These are phyloP conservation scores for Condylostylus longicornis DNA, from an alignment of 1,140 invertebrate species.

Conservation along the genomic window DNA sequence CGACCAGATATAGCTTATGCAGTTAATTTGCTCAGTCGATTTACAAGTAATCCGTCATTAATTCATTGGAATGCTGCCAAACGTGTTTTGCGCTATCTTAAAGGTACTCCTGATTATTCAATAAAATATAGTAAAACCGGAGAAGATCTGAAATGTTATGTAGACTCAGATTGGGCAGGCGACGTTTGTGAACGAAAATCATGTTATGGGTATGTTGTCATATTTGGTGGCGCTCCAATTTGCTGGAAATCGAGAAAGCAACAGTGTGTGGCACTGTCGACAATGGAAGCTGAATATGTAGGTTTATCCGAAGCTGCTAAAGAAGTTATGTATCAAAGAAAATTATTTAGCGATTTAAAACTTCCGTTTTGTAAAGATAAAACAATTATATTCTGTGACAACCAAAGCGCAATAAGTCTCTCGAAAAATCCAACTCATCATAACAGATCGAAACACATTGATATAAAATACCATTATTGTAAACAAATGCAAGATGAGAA, in stretches of 20 bases:
- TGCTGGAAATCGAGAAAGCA: constrained; percentile 12
- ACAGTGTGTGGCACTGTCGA: constrained; percentile 11
- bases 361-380: background rate
- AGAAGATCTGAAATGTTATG: constrained; percentile 1
- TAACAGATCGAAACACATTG: constrained; percentile 13
- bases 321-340: constrained; percentile 9
- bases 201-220: constrained; percentile 16
- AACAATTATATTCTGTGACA: background rate
- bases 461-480: constrained; percentile 15
- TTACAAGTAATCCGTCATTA: constrained; percentile 22
- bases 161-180: constrained; percentile 26
- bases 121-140: constrained; percentile 7
- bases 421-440: background rate
- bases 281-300: constrained; percentile 15
- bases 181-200: constrained; percentile 19
- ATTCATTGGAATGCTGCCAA: constrained; percentile 32
- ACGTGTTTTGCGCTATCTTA: constrained; percentile 31
- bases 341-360: constrained; percentile 6
- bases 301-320: constrained; percentile 8
- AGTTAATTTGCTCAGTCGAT: constrained; percentile 32
- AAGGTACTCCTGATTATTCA: constrained; percentile 18
- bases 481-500: constrained; percentile 5
- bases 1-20: constrained; percentile 34
- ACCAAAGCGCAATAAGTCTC: constrained; percentile 4
- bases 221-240: constrained; percentile 7